phyloP scores from a whole-genome alignment of 1,140 invertebrate species.

The Tetragonula clypearis region DNA sequence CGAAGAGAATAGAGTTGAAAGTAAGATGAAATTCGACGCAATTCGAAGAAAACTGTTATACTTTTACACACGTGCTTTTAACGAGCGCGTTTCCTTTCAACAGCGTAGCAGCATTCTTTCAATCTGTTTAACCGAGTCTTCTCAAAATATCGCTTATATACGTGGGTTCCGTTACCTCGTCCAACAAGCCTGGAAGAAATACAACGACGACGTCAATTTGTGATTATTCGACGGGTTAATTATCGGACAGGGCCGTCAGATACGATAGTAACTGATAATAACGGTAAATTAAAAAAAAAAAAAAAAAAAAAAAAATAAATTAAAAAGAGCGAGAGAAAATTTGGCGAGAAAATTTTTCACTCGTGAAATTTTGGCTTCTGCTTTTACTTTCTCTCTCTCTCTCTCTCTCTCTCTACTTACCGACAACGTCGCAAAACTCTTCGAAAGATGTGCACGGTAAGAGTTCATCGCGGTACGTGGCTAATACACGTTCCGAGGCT shows the following conservation, averaged over 20 bases:
- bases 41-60: conserved; percentile 21
- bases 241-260: too few relatives aligned
- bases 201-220: background rate
- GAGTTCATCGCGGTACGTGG: conserved; percentile 93
- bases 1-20: conserved; percentile 26
- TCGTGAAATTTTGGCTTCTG: too few relatives aligned
- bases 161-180: conserved; percentile 84
- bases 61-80: conserved; percentile 46
- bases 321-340: too few relatives aligned
- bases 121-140: conserved; percentile 72
- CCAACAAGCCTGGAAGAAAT: conserved; percentile 83
- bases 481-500: conserved; percentile 91
- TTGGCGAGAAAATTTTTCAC: too few relatives aligned
- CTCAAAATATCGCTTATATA: conserved; percentile 83
- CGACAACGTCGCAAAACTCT: conserved; percentile 95
- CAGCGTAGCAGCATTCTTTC: conserved; percentile 23
- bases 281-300: too few relatives aligned
- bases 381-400: too few relatives aligned
- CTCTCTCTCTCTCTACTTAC: conserved; percentile 77
- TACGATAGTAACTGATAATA: too few relatives aligned
- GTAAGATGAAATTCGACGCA: background rate
- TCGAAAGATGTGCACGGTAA: conserved; percentile 93
- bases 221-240: background rate
- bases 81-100: conserved; percentile 52
- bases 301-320: too few relatives aligned